Base-by-base conservation (phyloP, 2,113 vertebrate species). In the Turnix velox region DNA sequence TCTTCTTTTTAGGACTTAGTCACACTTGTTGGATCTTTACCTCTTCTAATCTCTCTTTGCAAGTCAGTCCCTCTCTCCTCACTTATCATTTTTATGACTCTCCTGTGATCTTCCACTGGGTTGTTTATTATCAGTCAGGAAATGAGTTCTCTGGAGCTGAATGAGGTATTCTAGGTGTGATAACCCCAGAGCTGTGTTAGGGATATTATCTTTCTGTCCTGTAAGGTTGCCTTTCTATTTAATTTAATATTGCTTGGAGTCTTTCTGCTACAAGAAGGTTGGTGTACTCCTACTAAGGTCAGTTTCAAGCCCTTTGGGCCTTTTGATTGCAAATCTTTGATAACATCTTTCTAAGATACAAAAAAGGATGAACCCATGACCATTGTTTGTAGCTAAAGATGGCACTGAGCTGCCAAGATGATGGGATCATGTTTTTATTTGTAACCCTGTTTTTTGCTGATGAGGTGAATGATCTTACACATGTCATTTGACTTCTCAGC, bases 71-170 rank as follows among this genome's bases (percentile, higher is more conserved):
- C 11, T 66, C 24, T 89, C n/a, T 90, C n/a, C 63, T 73, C 39
- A 37, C 33, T 76, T 48, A 80, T 27, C 39, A 18, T 58, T 79
- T 91, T 90, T 35, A 73, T 90, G 45, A 23, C 31, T 94, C 33
- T 90, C 62, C 18, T 68, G 58, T 78, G 81, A 17, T 84, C 31
- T 45, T 82, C 58, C 49, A 57, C 62, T 4, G 14, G 65, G 42
- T 89, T 79, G 9, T 43, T 43, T 81, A 14, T 9, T 88, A n/a
- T 78, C 46, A 43, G 40, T 66, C 49, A 94, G 94, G 92, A 93
- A 91, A 91, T 76, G 54, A 91, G 33, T 88, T 95, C 84, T 82
- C 35, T 78, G 82, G 71, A 83, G 59, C 58, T 79, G 71, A 61
- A 23, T 17, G 13, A 63, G 72, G 18, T 25, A 66, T 94, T 78